Evolutionary conservation across 2,797 vertebrate genomes (phyloP).

Genomic region (Halcyon smyrnensis): DNA sequence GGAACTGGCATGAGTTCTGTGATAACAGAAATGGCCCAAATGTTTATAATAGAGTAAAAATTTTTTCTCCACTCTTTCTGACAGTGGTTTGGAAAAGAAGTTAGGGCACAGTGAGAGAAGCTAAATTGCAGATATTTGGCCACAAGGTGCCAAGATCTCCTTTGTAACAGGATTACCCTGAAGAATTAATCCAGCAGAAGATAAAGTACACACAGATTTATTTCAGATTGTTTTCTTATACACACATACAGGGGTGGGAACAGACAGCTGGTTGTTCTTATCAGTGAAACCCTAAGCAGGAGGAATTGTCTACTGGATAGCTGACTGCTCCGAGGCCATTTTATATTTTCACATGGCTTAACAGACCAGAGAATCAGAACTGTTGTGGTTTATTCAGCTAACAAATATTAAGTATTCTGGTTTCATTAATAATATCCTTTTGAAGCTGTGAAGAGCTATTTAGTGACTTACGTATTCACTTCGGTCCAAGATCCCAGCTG

Average conservation of each 20-base stretch:
- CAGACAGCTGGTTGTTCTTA: not conserved
- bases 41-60: not conserved
- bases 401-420: not conserved
- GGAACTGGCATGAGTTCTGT: not conserved
- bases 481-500: not conserved
- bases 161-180: not conserved
- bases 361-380: not conserved
- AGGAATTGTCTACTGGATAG: not conserved
- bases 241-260: not conserved
- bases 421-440: constrained; percentile 20
- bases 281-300: not conserved
- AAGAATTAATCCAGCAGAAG: not conserved
- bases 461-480: not conserved
- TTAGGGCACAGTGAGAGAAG: not conserved
- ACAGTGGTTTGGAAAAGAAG: not conserved
- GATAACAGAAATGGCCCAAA: not conserved
- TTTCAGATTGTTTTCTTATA: not conserved
- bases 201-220: not conserved
- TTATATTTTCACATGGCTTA: not conserved
- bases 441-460: not conserved
- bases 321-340: not conserved
- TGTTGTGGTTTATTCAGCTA: not conserved
- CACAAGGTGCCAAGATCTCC: not conserved
- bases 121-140: not conserved
- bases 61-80: not conserved